Evolutionary conservation across 2,113 vertebrate genomes (phyloP).

Genomic region (Myotis yumanensis): DNA sequence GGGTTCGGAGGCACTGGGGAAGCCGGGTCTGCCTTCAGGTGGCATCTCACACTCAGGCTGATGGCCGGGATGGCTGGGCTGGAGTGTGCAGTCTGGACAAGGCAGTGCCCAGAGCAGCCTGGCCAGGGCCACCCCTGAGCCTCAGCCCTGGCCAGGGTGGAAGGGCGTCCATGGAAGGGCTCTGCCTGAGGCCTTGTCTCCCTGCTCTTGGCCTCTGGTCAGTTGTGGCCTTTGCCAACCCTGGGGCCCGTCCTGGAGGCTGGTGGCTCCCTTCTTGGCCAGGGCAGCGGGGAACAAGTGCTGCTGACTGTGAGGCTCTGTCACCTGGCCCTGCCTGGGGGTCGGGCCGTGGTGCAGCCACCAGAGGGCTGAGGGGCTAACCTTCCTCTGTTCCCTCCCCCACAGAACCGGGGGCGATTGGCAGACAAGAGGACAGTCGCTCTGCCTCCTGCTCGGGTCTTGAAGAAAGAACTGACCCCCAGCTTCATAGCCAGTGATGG

Average conservation of each 20-base stretch:
- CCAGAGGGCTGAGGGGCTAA: background rate
- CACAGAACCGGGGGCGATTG: slow-evolving; percentile 97
- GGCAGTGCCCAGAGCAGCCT: background rate
- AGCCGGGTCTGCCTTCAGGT: too few species aligned
- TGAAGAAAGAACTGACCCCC: slow-evolving; percentile 93
- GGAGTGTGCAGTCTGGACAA: background rate
- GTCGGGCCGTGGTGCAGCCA: background rate
- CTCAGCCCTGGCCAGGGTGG: background rate
- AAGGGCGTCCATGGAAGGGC: background rate
- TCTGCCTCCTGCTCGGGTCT: slow-evolving; percentile 89
- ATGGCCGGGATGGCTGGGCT: background rate
- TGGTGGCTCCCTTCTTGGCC: background rate
- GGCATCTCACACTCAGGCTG: background rate
- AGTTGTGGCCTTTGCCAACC: background rate
- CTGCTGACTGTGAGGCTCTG: background rate
- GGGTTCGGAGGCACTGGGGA: background rate
- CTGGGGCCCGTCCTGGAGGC: background rate
- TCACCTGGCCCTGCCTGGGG: background rate
- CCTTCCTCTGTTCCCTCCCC: background rate
- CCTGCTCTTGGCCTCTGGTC: background rate
- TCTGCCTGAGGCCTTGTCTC: background rate
- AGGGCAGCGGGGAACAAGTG: fast-evolving
- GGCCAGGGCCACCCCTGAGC: background rate
- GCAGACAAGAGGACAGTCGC: slow-evolving; percentile 97
- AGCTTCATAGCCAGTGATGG: slow-evolving; percentile 91